Percentiles rank a stretch among this genome's conserved stretches.
phyloP scores from a whole-genome alignment of 2,797 vertebrate genomes.

The Peromyscus eremicus region DNA sequence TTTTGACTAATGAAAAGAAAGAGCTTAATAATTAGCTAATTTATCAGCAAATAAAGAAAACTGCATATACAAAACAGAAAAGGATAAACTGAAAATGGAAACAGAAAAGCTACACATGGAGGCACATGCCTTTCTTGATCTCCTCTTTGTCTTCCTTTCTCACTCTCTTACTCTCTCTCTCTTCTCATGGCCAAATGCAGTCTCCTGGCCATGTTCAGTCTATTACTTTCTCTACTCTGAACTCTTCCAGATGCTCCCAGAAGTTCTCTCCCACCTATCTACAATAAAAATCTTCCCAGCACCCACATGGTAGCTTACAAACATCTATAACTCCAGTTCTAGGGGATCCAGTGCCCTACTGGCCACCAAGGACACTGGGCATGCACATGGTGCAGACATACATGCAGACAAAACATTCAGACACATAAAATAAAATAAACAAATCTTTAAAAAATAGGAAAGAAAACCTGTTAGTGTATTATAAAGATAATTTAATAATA shows the following conservation, averaged over 20 bases:
- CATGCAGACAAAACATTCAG: neutral
- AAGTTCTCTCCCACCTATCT: neutral
- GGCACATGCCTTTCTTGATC: neutral
- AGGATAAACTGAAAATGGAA: neutral
- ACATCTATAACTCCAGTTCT: neutral
- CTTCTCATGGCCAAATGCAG: neutral
- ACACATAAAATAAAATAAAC: neutral
- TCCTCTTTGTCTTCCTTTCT: neutral
- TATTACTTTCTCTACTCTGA: too few species aligned
- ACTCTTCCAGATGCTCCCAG: too few species aligned
- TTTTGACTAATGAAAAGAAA: neutral
- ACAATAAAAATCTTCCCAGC: neutral
- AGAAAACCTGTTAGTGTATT: neutral
- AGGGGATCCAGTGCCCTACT: neutral
- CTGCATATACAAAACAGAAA: neutral
- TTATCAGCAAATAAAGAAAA: neutral
- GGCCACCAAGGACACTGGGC: neutral
- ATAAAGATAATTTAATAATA: neutral
- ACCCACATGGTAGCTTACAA: neutral
- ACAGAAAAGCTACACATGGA: neutral
- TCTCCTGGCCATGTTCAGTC: too few species aligned
- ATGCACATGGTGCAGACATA: neutral
- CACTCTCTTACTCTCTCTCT: too few species aligned
- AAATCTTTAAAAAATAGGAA: neutral
- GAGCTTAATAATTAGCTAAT: neutral